Conservation (phyloP, 2,888 invertebrate species). For the Alcis repandata region DNA sequence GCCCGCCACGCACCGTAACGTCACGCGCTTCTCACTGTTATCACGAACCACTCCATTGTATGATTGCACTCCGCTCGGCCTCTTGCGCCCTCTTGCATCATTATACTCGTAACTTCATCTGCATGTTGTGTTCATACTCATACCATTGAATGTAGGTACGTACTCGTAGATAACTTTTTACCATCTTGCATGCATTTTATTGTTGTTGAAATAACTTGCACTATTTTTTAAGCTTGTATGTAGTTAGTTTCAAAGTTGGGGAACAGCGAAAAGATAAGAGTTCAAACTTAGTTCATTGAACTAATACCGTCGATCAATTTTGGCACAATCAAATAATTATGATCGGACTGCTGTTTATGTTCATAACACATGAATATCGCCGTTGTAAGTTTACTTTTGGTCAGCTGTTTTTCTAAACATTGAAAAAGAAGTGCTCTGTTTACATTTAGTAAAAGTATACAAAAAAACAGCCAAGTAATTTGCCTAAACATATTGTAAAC, state of each 20-base stretch:
- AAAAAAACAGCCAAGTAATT: not conserved
- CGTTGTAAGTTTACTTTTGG: slow-evolving; percentile 11
- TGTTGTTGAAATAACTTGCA: slow-evolving; percentile 2
- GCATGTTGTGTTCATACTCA: slow-evolving; percentile 38
- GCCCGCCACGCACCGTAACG: slow-evolving; percentile 65
- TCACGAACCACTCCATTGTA: slow-evolving; percentile 54
- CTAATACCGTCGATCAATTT: not conserved
- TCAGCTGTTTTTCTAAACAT: slow-evolving; percentile 11
- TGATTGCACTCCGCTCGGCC: slow-evolving; percentile 60
- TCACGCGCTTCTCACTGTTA: slow-evolving; percentile 70
- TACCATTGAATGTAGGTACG: not conserved
- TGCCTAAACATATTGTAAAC: not conserved
- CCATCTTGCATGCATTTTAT: slow-evolving; percentile 3
- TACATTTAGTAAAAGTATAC: no score
- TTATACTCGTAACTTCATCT: slow-evolving; percentile 48
- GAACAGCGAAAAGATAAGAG: slow-evolving; percentile 11
- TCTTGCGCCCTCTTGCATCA: slow-evolving; percentile 67
- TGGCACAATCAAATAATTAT: slow-evolving; percentile 7
- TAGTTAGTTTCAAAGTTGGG: not conserved
- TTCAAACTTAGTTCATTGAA: slow-evolving; percentile 11
- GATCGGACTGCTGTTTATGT: slow-evolving; percentile 15
- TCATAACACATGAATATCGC: slow-evolving; percentile 8
- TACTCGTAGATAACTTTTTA: not conserved
- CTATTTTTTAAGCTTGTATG: not conserved
- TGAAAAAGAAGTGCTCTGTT: not conserved